A percentile compares a stretch with the other conserved stretches of the same genome.
Evolutionary conservation across 2,797 vertebrate species (phyloP).

Genomic region (Propithecus deckenii): DNA sequence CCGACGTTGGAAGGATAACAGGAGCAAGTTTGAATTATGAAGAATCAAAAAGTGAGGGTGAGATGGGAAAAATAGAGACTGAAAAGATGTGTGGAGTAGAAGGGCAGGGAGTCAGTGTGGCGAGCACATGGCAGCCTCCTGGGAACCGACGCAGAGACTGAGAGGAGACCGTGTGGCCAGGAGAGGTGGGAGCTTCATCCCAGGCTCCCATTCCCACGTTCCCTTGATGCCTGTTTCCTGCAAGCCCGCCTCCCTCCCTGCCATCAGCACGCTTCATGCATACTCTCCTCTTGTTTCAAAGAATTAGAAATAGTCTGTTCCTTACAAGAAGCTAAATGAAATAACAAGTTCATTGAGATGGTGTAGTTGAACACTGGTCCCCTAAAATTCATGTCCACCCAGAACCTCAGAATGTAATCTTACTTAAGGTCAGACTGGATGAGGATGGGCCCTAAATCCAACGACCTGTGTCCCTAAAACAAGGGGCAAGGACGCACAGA

Average conservation of each 20-base stretch:
- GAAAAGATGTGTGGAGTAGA: not conserved
- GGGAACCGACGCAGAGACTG: not conserved
- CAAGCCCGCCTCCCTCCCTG: not conserved
- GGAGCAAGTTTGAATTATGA: not conserved
- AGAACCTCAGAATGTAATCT: not conserved
- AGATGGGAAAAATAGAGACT: not conserved
- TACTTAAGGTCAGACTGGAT: not conserved
- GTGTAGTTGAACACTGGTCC: not conserved
- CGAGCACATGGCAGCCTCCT: not conserved
- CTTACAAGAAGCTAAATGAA: not conserved
- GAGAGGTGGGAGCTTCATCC: not conserved
- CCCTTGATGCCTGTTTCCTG: not conserved
- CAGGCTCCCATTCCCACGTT: not conserved
- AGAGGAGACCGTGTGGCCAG: not conserved
- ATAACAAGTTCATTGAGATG: not conserved
- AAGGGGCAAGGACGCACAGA: fast-evolving
- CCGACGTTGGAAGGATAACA: not conserved
- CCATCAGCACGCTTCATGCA: fast-evolving
- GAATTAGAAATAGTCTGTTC: not conserved
- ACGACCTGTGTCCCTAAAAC: not conserved
- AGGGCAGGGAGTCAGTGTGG: not conserved
- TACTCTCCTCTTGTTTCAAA: not conserved
- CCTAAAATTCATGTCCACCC: not conserved
- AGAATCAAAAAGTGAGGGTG: not conserved
- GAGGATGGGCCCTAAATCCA: not conserved